Conservation (phyloP, 2,113 vertebrate genomes). For the Glaucidium brasilianum region DNA sequence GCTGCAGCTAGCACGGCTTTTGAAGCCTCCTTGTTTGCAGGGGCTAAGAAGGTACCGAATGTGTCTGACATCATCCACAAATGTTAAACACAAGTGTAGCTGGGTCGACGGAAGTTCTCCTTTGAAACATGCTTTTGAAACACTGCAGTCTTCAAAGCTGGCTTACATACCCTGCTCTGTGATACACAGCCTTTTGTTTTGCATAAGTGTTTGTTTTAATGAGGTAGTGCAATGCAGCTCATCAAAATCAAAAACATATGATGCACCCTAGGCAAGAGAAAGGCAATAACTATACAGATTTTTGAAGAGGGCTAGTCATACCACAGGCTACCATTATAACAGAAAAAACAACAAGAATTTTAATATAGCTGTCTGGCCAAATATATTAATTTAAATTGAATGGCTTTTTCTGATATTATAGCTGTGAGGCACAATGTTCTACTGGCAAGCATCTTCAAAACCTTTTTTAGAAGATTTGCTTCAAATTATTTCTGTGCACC, state of each 20-base stretch:
- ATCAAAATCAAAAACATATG: constrained; percentile 80
- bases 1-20: neutral
- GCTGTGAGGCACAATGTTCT: constrained; percentile 76
- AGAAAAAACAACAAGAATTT: constrained; percentile 81
- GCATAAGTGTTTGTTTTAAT: constrained; percentile 76
- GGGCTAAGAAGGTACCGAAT: neutral
- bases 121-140: constrained; percentile 42
- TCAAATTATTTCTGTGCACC: constrained; percentile 56
- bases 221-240: constrained; percentile 60
- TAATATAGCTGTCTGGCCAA: constrained; percentile 85
- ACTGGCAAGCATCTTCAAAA: constrained; percentile 75
- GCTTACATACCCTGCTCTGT: neutral
- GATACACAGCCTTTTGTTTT: constrained; percentile 51
- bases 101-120: neutral
- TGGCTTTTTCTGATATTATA: constrained; percentile 76
- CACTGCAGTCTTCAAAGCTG: constrained; percentile 35
- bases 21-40: neutral
- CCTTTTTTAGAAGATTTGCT: constrained; percentile 68
- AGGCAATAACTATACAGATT: constrained; percentile 77
- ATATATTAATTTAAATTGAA: constrained; percentile 83
- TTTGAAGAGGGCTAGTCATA: constrained; percentile 77
- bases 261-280: constrained; percentile 73
- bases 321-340: constrained; percentile 79
- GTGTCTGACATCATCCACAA: constrained; percentile 24
- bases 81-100: neutral